Percentiles rank a stretch among this genome's conserved stretches.
Evolutionary conservation across 2,113 vertebrate species (phyloP).

Genomic region (Megaceryle torquata): DNA sequence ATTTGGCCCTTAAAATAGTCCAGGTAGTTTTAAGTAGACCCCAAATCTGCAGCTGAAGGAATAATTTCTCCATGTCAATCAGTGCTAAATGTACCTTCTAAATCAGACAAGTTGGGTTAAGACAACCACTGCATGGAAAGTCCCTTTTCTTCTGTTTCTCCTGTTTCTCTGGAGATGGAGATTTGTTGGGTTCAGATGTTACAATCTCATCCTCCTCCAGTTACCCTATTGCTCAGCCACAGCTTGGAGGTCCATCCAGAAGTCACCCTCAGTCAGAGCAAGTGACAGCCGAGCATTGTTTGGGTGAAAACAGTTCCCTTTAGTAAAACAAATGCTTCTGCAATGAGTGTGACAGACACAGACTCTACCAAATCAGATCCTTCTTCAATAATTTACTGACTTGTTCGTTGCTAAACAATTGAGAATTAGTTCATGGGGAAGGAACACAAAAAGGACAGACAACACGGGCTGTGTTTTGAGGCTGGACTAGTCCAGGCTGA

Average conservation of each 20-base stretch:
- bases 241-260: neutral
- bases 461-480: neutral
- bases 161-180: neutral
- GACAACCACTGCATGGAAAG: neutral
- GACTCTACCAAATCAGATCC: neutral
- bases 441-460: neutral
- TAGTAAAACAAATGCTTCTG: neutral
- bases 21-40: constrained; percentile 50
- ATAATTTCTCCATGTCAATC: constrained; percentile 42
- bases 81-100: neutral
- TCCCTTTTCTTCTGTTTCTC: neutral
- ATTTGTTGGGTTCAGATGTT: neutral
- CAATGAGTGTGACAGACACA: neutral
- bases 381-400: constrained; percentile 31
- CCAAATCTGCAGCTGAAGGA: constrained; percentile 48
- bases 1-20: neutral
- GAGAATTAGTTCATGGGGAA: neutral
- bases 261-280: neutral
- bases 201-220: neutral
- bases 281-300: neutral
- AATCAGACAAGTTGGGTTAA: neutral
- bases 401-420: neutral
- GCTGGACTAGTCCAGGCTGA: neutral
- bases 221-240: neutral
- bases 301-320: neutral